Evolutionary conservation across 2,888 invertebrate species (phyloP).

Genomic region (Melolontha melolontha): DNA sequence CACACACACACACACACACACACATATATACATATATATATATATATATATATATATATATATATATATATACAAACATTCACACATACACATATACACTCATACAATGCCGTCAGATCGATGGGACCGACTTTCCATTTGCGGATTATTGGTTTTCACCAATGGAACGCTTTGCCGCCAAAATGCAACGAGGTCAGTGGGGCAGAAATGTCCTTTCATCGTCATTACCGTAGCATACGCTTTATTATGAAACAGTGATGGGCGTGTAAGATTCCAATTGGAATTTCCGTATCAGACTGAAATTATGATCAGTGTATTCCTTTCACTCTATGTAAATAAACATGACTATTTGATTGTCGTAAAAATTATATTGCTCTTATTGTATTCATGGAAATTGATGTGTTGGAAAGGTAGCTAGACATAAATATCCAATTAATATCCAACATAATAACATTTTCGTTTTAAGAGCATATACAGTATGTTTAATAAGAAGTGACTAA

Average conservation of each 20-base stretch:
- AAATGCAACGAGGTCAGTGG: constrained; percentile 22
- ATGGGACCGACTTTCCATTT: constrained; percentile 13
- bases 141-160: constrained; percentile 13
- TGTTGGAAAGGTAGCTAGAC: too few relatives aligned
- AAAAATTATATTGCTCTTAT: too few relatives aligned
- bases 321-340: too few relatives aligned
- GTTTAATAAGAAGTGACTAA: too few relatives aligned
- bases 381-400: too few relatives aligned
- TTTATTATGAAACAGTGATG: constrained; percentile 2
- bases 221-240: neutral
- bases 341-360: too few relatives aligned
- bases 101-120: constrained; percentile 4
- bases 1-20: constrained; percentile 1
- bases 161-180: constrained; percentile 20
- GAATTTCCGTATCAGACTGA: constrained; percentile 9
- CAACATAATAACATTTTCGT: too few relatives aligned
- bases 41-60: too few relatives aligned
- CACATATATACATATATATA: neutral
- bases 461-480: too few relatives aligned
- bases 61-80: neutral
- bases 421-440: too few relatives aligned
- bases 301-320: neutral
- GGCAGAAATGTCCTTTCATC: constrained; percentile 8
- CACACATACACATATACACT: neutral
- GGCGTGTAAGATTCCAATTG: constrained; percentile 14